Evolutionary conservation across 2,888 invertebrate species (phyloP).

Genomic region (Spilosoma lubricipeda): DNA sequence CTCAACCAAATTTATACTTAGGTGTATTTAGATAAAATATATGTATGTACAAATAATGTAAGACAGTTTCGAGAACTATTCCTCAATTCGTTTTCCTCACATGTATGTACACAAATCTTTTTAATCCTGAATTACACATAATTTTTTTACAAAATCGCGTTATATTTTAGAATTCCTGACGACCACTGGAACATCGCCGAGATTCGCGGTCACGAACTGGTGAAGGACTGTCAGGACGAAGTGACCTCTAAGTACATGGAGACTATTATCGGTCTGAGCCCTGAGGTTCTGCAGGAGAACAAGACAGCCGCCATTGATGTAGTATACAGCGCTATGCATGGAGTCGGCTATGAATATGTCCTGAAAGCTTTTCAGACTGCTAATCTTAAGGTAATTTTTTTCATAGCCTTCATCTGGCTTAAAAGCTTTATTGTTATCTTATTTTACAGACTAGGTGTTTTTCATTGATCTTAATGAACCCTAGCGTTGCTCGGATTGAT

Average conservation of each 20-base stretch:
- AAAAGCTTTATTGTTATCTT: not conserved
- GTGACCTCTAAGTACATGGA: conserved; percentile 89
- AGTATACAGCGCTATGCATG: conserved; percentile 99
- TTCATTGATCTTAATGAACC: too few species aligned
- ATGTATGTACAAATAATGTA: too few species aligned
- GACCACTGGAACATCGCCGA: conserved; percentile 91
- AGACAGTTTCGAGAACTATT: too few species aligned
- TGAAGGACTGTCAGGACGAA: conserved; percentile 90
- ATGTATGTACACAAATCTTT: not conserved
- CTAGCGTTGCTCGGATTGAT: too few species aligned
- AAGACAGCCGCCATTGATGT: conserved; percentile 87
- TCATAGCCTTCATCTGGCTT: too few species aligned
- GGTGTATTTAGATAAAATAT: too few species aligned
- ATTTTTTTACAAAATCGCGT: not conserved
- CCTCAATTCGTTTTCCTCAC: not conserved
- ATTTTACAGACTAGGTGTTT: too few species aligned
- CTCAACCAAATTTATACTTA: too few species aligned
- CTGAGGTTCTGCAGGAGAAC: conserved; percentile 85
- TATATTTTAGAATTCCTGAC: conserved; percentile 86
- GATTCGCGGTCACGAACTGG: conserved; percentile 84
- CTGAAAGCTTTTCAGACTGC: conserved; percentile 90
- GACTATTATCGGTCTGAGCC: conserved; percentile 85
- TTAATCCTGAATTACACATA: not conserved
- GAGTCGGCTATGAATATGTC: conserved; percentile 95
- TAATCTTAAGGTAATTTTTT: conserved; percentile 88